Evolutionary conservation across 2,113 vertebrate genomes (phyloP).

Genomic region (Pangasianodon gigas): DNA sequence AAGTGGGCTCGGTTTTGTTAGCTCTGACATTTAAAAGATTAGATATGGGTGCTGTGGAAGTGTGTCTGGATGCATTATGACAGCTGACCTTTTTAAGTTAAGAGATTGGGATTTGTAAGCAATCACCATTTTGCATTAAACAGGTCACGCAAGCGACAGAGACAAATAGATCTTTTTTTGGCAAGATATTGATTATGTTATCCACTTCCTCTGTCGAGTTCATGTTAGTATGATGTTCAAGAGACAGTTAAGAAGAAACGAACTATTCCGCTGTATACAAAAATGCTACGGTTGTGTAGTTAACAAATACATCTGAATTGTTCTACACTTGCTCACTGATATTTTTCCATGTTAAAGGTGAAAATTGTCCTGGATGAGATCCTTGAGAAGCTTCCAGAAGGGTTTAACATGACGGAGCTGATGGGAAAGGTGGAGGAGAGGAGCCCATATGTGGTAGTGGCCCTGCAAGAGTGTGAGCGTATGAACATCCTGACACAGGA

Average conservation of each 20-base stretch:
- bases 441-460: conserved; percentile 86
- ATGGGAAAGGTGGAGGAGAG: conserved; percentile 82
- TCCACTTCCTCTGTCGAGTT: neutral
- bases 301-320: neutral
- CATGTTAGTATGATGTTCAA: neutral
- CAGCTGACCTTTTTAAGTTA: conserved; percentile 65
- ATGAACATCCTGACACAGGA: conserved; percentile 89
- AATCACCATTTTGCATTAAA: conserved; percentile 51
- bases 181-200: conserved; percentile 10
- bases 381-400: conserved; percentile 83
- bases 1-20: conserved; percentile 30
- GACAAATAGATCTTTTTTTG: conserved; percentile 25
- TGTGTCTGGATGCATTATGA: conserved; percentile 53
- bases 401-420: conserved; percentile 87
- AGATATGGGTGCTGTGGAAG: conserved; percentile 51
- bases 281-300: neutral
- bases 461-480: conserved; percentile 90
- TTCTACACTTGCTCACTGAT: neutral
- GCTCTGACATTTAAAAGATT: conserved; percentile 53
- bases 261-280: neutral
- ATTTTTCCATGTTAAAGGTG: conserved; percentile 73
- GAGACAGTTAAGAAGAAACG: neutral
- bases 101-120: conserved; percentile 54
- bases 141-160: conserved; percentile 28
- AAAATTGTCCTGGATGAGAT: conserved; percentile 84